A percentile compares a stretch with the other conserved stretches of the same genome.
These are phyloP conservation scores for Pedetes capensis DNA, from an alignment of 2,113 vertebrate species.

Conservation along the genomic window DNA sequence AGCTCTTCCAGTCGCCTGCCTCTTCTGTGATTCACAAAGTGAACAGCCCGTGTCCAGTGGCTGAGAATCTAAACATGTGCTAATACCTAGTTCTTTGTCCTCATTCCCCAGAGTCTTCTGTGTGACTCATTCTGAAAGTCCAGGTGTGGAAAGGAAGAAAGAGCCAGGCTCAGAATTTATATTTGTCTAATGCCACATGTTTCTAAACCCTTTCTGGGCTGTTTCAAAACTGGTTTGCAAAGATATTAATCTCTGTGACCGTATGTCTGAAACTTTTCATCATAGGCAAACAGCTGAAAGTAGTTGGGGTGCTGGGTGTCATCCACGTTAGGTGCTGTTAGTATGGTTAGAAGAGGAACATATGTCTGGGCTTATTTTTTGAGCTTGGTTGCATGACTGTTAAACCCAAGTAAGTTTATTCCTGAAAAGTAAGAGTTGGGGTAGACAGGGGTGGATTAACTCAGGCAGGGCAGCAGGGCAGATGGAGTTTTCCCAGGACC, in stretches of 20 bases:
- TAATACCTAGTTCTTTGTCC: conserved; percentile 38
- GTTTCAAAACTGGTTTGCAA: conserved; percentile 49
- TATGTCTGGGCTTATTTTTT: conserved; percentile 52
- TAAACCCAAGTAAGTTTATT: conserved; percentile 18
- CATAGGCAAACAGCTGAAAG: conserved; percentile 78
- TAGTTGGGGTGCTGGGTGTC: conserved; percentile 35
- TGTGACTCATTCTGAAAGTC: conserved; percentile 36
- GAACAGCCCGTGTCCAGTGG: neutral
- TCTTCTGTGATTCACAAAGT: neutral
- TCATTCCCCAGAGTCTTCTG: neutral
- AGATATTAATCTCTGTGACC: conserved; percentile 67
- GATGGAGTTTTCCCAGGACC: neutral
- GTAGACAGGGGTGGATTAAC: neutral
- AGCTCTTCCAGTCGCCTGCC: neutral
- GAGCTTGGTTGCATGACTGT: neutral
- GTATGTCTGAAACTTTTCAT: conserved; percentile 78
- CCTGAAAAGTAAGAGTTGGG: accelerated
- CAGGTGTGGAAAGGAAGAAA: conserved; percentile 62
- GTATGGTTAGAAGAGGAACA: conserved; percentile 45
- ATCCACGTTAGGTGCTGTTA: conserved; percentile 4
- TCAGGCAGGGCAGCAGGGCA: neutral
- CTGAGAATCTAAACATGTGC: conserved; percentile 33
- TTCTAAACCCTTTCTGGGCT: conserved; percentile 49
- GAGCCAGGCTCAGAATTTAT: conserved; percentile 32
- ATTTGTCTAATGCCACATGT: conserved; percentile 46